phyloP scores from a whole-genome alignment of 2,888 invertebrate genomes.

The Rhingia rostrata region DNA sequence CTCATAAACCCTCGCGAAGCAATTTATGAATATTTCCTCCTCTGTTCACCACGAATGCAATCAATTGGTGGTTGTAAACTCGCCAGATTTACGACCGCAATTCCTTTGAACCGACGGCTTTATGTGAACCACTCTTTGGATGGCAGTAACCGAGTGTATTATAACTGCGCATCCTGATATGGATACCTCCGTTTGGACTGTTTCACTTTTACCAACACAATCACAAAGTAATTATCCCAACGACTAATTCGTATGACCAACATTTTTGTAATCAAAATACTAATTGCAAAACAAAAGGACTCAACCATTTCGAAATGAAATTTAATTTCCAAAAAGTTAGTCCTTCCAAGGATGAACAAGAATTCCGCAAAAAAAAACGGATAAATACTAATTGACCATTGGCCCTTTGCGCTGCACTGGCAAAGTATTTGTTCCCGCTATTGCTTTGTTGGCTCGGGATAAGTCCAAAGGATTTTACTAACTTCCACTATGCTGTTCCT shows the following conservation, averaged over 20 bases:
- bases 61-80: constrained; percentile 39
- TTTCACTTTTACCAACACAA: constrained; percentile 5
- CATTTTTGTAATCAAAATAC: constrained; percentile 3
- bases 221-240: neutral
- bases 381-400: constrained; percentile 23
- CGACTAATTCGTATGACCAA: neutral
- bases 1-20: constrained; percentile 14
- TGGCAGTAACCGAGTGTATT: constrained; percentile 4
- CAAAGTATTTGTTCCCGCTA: constrained; percentile 1
- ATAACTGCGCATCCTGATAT: neutral
- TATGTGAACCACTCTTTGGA: neutral
- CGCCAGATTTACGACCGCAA: constrained; percentile 34
- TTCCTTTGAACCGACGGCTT: constrained; percentile 12
- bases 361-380: neutral
- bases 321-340: constrained; percentile 16
- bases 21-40: constrained; percentile 22
- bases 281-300: constrained; percentile 27
- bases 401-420: constrained; percentile 20
- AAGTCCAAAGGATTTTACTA: constrained; percentile 9
- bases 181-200: neutral
- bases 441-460: neutral
- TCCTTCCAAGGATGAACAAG: neutral
- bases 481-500: neutral
- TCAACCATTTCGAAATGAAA: neutral
- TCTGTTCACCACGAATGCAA: constrained; percentile 1